These are phyloP conservation scores for Ibycter americanus DNA, from an alignment of 2,797 vertebrate species.

Conservation along the genomic window DNA sequence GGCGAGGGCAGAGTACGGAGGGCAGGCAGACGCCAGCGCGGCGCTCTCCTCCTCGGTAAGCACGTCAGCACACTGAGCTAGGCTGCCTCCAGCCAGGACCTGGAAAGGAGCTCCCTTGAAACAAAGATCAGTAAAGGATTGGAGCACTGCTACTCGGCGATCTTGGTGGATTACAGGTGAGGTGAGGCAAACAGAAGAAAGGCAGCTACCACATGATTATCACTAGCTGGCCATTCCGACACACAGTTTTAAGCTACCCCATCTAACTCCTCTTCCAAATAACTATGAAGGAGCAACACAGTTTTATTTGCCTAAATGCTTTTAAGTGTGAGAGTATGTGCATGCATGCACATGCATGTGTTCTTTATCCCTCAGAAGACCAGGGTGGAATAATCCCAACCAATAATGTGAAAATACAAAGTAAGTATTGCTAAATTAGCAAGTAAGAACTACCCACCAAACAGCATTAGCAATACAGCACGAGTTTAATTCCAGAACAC, in stretches of 20 bases:
- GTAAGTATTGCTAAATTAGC: background rate
- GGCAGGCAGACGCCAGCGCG: background rate
- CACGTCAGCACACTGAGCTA: background rate
- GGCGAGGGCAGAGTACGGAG: background rate
- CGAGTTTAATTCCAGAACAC: background rate
- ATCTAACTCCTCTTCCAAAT: background rate
- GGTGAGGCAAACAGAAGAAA: background rate
- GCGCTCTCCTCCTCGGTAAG: background rate
- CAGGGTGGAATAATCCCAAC: background rate
- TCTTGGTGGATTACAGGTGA: background rate
- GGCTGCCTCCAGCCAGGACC: background rate
- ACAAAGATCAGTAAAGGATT: background rate
- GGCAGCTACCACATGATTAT: background rate
- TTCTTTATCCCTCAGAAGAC: background rate
- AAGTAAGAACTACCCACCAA: background rate
- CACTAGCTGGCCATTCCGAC: background rate
- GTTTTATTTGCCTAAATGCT: background rate
- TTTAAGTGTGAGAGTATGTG: background rate
- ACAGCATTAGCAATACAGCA: background rate
- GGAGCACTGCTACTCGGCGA: background rate
- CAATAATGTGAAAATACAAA: background rate
- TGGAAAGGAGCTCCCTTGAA: background rate
- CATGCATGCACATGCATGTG: accelerated
- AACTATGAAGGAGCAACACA: background rate
- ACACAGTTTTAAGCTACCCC: background rate